Evolutionary conservation across 2,888 invertebrate species (phyloP), one percentile per base, ranked within the genome.

Genomic region (Yponomeuta malinellus): DNA sequence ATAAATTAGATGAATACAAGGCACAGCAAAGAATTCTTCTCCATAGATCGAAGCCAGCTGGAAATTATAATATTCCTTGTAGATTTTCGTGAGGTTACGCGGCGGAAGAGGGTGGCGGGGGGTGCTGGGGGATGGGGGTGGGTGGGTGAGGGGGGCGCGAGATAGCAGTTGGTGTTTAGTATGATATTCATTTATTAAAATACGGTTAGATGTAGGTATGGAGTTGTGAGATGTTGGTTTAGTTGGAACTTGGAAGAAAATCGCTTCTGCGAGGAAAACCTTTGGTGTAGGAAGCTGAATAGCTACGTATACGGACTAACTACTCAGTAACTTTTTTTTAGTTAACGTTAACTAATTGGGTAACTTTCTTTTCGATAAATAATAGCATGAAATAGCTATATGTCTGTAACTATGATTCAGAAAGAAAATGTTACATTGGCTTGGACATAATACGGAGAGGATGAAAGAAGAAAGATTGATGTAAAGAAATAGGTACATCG

Each of bases 21-120:
- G 43, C 6, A 48, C 63, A 43, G n/a, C 52, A 12, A 70, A 71
- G 70, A 74, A 79, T 68, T 83, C 74, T 2, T 74, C 76, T 87
- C 89, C 84, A 83, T 68, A 75, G 66, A 33, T 48, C 52, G 1
- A 2, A 0, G 69, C 12, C 74, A 73, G 72, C 83, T 83, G 81
- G 78, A 86, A 90, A 87, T 90, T 90, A 90, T 90, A 88, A 90
- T 90, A 90, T 89, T 84, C 85, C 85, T 79, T 76, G 81, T 83
- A 87, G 89, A 89, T 87, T 88, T 87, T 70, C 70, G 70, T 37
- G 63, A 70, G 70, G 70, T 37, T n/a, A 63, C 89, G 86, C 87
- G 87, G 72, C 74, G 78, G 78, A 71, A 73, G 75, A 63, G 66
- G 12, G 70, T 23, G 29, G 78, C 75, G 73, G 67, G 33, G 23